Evolutionary conservation across 1,140 invertebrate species (phyloP).

Genomic region (Agrypnia vestita): DNA sequence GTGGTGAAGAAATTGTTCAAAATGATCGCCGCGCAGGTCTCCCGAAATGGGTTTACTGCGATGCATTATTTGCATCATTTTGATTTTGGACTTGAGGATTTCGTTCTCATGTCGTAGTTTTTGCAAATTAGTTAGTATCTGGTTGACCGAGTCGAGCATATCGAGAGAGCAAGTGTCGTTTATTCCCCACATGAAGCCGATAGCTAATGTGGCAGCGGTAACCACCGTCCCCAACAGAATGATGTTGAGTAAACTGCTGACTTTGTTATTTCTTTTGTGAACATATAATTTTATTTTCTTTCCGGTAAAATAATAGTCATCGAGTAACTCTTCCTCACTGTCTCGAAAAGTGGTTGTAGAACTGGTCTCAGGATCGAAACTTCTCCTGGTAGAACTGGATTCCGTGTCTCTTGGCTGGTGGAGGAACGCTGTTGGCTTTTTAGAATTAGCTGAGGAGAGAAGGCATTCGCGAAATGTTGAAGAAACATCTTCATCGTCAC

Average conservation of each 20-base stretch:
- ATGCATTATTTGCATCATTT: conserved; percentile 46
- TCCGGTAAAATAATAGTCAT: conserved; percentile 61
- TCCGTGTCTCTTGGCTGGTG: background rate
- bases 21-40: background rate
- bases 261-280: conserved; percentile 69
- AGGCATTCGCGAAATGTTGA: background rate
- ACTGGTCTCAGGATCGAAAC: conserved; percentile 30
- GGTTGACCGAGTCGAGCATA: conserved; percentile 66
- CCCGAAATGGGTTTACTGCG: conserved; percentile 20
- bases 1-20: conserved; percentile 28
- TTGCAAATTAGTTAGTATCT: conserved; percentile 70
- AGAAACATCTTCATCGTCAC: conserved; percentile 51
- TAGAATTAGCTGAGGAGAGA: too few relatives aligned
- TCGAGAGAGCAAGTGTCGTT: conserved; percentile 68
- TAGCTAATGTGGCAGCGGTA: conserved; percentile 68
- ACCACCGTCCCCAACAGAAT: conserved; percentile 70
- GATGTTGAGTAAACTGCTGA: conserved; percentile 69
- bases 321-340: conserved; percentile 59
- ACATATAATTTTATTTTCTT: conserved; percentile 70
- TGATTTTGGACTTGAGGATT: conserved; percentile 63
- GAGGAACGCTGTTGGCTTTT: background rate
- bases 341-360: conserved; percentile 62
- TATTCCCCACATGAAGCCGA: conserved; percentile 71
- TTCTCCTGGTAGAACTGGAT: background rate
- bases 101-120: conserved; percentile 71